Conservation (phyloP, 2,113 vertebrate genomes). For the Larimichthys crocea region DNA sequence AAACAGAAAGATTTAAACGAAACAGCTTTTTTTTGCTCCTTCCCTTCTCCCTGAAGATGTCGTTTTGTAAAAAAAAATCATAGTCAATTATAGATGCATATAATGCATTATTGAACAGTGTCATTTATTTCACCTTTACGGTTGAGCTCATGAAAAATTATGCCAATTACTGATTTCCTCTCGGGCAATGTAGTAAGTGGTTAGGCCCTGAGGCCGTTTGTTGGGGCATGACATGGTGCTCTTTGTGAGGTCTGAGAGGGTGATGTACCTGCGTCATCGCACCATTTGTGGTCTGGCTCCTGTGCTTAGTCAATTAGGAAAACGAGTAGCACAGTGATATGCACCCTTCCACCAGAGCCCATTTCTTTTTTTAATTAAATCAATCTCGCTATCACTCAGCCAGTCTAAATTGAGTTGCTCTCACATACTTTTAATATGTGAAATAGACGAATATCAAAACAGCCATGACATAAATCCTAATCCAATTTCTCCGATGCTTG, state of each 20-base stretch:
- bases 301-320: constrained; percentile 68
- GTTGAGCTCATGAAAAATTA: constrained; percentile 94
- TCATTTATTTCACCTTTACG: constrained; percentile 93
- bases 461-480: constrained; percentile 72
- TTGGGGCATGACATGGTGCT: constrained; percentile 68
- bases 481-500: constrained; percentile 66
- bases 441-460: constrained; percentile 70
- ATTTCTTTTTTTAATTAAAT: constrained; percentile 72
- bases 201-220: constrained; percentile 70
- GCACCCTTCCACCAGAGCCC: constrained; percentile 53
- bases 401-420: constrained; percentile 69
- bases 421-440: constrained; percentile 65
- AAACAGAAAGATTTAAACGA: constrained; percentile 78
- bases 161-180: constrained; percentile 94
- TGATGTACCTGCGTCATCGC: constrained; percentile 59
- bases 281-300: constrained; percentile 55
- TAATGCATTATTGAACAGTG: constrained; percentile 96
- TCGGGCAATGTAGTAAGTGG: constrained; percentile 85
- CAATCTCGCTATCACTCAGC: constrained; percentile 68
- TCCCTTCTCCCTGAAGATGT: constrained; percentile 71
- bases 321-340: constrained; percentile 53
- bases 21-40: constrained; percentile 61
- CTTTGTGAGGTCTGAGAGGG: constrained; percentile 64
- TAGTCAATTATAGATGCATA: constrained; percentile 92
- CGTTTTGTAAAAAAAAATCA: constrained; percentile 78